Percentiles rank a stretch among this genome's conserved stretches.
Conservation (phyloP, 2,797 vertebrate species). For the Lutjanus campechanus region DNA sequence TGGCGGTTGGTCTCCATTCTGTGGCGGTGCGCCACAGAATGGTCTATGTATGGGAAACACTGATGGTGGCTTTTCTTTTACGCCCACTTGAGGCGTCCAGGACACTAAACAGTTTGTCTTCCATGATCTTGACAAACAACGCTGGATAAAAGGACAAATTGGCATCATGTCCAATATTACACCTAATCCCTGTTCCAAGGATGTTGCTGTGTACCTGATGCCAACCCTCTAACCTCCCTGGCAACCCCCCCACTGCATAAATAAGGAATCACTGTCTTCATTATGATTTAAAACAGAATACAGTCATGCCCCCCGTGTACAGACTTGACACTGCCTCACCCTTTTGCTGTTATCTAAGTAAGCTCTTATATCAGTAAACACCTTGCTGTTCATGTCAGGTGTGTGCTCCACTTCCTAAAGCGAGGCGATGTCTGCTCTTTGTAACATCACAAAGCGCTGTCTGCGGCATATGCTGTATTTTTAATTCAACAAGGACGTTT, state of each 20-base stretch:
- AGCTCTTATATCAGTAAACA: conserved; percentile 66
- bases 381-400: conserved; percentile 54
- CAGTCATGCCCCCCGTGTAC: conserved; percentile 32
- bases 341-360: conserved; percentile 40
- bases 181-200: conserved; percentile 24
- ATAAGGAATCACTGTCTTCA: conserved; percentile 42
- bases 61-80: background rate
- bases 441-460: conserved; percentile 64
- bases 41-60: too few species aligned
- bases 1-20: too few species aligned
- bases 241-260: conserved; percentile 34
- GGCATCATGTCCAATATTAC: conserved; percentile 11
- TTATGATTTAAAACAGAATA: conserved; percentile 48
- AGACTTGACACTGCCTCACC: conserved; percentile 18
- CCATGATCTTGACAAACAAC: background rate
- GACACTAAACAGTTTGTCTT: background rate
- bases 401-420: conserved; percentile 59
- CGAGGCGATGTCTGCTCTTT: conserved; percentile 62
- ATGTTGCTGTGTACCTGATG: conserved; percentile 33
- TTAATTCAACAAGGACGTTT: conserved; percentile 80
- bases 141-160: background rate
- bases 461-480: conserved; percentile 77
- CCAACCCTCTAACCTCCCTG: conserved; percentile 32
- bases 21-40: too few species aligned
- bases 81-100: background rate